A percentile compares a stretch with the other conserved stretches of the same genome.
These are phyloP conservation scores for Macrotus californicus DNA, from an alignment of 2,113 vertebrate species.

Conservation along the genomic window DNA sequence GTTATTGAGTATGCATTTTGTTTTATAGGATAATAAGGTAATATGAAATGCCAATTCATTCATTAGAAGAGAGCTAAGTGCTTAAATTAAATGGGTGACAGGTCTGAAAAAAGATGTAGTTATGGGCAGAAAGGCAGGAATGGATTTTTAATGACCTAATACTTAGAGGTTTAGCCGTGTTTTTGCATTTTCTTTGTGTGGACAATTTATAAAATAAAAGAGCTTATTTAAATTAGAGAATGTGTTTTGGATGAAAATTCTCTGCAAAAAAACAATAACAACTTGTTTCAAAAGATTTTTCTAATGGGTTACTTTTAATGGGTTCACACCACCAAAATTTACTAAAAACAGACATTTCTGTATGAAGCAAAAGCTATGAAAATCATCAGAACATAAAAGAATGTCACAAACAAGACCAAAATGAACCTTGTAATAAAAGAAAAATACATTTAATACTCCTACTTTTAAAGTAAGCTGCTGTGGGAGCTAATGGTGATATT, in stretches of 20 bases:
- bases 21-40: constrained; percentile 94
- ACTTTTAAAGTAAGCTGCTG: background rate
- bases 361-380: constrained; percentile 48
- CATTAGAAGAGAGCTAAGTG: constrained; percentile 88
- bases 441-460: background rate
- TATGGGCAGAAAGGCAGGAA: constrained; percentile 85
- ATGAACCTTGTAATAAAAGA: background rate
- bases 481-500: background rate
- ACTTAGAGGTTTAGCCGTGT: constrained; percentile 69
- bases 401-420: background rate
- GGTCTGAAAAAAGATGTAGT: constrained; percentile 88
- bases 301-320: constrained; percentile 22
- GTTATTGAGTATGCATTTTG: constrained; percentile 95
- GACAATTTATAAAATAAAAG: constrained; percentile 72
- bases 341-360: background rate
- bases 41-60: constrained; percentile 98
- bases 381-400: background rate
- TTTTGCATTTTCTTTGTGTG: constrained; percentile 75
- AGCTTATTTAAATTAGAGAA: constrained; percentile 67
- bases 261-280: constrained; percentile 41
- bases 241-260: constrained; percentile 47
- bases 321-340: background rate
- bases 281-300: constrained; percentile 52
- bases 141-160: constrained; percentile 82
- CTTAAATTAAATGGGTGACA: constrained; percentile 85